Percentiles rank a stretch among this genome's conserved stretches.
Conservation (phyloP, 2,888 invertebrate species). For the Sminthurides aquaticus region DNA sequence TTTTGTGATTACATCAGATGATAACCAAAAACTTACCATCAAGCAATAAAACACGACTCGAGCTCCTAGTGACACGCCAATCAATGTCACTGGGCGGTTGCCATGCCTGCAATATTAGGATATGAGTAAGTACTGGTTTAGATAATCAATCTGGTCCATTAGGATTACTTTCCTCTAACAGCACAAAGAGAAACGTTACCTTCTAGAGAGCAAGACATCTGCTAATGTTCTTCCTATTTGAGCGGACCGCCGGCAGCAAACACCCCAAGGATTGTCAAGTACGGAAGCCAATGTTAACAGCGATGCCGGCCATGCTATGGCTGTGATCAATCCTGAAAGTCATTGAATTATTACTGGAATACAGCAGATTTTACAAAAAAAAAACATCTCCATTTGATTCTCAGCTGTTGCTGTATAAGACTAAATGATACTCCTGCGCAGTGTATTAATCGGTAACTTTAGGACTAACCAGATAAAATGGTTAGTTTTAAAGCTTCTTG, state of each 20-base stretch:
- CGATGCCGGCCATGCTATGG: constrained; percentile 59
- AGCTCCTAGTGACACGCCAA: constrained; percentile 62
- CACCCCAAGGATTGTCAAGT: constrained; percentile 61
- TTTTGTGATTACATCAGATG: constrained; percentile 4
- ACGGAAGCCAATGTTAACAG: constrained; percentile 54
- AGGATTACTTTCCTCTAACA: background rate
- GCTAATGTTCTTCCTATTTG: constrained; percentile 59
- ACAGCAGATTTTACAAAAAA: too few species aligned
- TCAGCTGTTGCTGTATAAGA: too few species aligned
- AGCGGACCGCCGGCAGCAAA: constrained; percentile 55
- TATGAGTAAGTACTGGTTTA: background rate
- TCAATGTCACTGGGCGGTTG: constrained; percentile 57
- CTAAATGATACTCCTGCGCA: too few species aligned
- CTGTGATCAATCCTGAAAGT: constrained; percentile 54
- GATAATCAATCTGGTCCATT: background rate
- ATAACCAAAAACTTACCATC: constrained; percentile 46
- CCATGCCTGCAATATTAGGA: constrained; percentile 46
- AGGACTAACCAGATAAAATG: constrained; percentile 53
- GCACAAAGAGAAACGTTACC: background rate
- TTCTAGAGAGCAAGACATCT: constrained; percentile 55
- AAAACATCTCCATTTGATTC: too few species aligned
- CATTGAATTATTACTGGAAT: too few species aligned
- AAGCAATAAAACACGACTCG: constrained; percentile 61
- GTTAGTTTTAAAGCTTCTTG: constrained; percentile 60
- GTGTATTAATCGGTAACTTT: background rate